Conservation (phyloP, 2,888 invertebrate species). For the Hypolimnas misippus region DNA sequence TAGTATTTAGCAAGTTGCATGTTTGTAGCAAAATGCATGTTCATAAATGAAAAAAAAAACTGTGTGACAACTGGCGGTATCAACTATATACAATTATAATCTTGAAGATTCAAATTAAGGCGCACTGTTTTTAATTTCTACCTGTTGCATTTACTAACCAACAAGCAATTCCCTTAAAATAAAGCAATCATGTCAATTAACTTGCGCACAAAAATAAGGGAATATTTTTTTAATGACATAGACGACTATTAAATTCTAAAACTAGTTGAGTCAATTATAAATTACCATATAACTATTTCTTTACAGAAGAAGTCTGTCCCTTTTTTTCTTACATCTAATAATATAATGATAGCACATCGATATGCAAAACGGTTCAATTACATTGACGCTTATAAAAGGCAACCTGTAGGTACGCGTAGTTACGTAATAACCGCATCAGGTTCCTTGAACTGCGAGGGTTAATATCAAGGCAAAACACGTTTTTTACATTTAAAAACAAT, state of each 20-base stretch:
- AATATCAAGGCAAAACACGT: constrained; percentile 8
- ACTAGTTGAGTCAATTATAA: neutral
- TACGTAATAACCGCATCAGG: constrained; percentile 22
- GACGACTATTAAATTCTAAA: neutral
- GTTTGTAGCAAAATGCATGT: too few species aligned
- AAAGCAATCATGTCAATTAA: too few species aligned
- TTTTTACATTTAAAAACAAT: constrained; percentile 12
- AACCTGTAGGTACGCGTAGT: constrained; percentile 27
- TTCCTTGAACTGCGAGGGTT: constrained; percentile 22
- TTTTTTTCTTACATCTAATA: neutral
- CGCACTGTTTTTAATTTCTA: too few species aligned
- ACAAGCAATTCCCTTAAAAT: too few species aligned
- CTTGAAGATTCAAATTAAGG: too few species aligned
- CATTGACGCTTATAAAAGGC: constrained; percentile 15
- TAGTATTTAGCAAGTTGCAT: too few species aligned
- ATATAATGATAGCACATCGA: constrained; percentile 13
- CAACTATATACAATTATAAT: too few species aligned
- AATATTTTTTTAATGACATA: neutral
- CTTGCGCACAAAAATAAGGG: too few species aligned
- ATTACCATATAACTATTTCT: neutral
- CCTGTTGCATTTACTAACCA: too few species aligned
- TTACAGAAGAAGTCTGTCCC: neutral
- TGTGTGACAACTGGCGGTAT: too few species aligned
- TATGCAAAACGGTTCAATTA: constrained; percentile 24
- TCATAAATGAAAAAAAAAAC: too few species aligned